Evolutionary conservation across 2,113 vertebrate species (phyloP).

Genomic region (Panthera leo): DNA sequence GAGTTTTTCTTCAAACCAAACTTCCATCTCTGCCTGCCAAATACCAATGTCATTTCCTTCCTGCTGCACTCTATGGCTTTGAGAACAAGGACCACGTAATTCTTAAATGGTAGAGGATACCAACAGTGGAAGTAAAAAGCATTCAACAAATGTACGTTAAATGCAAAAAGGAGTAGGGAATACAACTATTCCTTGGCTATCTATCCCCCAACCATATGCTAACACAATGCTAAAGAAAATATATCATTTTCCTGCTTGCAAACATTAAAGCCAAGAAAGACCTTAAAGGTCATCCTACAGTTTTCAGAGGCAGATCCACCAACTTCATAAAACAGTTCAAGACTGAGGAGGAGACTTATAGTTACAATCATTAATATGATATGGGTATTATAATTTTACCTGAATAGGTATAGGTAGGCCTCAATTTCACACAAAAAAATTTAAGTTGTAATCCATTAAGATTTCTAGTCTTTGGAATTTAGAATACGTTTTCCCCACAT

Average conservation of each 20-base stretch:
- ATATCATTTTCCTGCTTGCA: neutral
- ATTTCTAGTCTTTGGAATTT: neutral
- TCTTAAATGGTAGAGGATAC: neutral
- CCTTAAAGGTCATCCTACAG: neutral
- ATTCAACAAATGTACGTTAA: neutral
- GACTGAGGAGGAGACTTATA: neutral
- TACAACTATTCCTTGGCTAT: neutral
- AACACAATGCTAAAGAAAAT: neutral
- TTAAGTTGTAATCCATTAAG: neutral
- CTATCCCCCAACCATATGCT: neutral
- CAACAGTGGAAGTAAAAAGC: neutral
- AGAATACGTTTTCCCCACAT: neutral
- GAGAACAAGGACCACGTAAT: neutral
- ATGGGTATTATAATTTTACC: neutral
- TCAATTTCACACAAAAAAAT: neutral
- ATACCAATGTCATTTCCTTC: slow-evolving; percentile 53
- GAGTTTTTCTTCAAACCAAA: slow-evolving; percentile 3
- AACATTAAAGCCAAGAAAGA: neutral
- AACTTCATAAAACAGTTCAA: neutral
- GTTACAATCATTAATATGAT: neutral
- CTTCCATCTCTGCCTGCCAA: slow-evolving; percentile 42
- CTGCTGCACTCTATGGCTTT: neutral
- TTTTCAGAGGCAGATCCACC: neutral
- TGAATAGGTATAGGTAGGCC: neutral
- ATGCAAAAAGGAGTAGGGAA: neutral